Conservation (phyloP, 2,797 vertebrate genomes). For the Vespertilio murinus region DNA sequence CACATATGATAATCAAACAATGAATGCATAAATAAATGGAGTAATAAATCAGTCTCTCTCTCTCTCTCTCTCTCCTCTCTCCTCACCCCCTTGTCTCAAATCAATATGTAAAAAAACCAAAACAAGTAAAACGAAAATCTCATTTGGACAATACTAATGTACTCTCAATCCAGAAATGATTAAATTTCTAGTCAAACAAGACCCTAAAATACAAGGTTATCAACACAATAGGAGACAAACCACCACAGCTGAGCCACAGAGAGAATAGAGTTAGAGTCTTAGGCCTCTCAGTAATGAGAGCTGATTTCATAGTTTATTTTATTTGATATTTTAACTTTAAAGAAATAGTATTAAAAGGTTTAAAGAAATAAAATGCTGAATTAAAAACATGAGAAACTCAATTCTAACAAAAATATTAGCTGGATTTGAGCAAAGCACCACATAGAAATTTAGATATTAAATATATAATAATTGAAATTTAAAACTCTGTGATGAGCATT, state of each 20-base stretch:
- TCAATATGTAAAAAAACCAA: not conserved
- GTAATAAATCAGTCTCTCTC: not conserved
- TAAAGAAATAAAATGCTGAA: not conserved
- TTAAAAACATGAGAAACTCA: not conserved
- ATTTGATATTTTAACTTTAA: conserved; percentile 13
- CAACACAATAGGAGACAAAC: not conserved
- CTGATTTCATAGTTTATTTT: not conserved
- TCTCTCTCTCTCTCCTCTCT: not conserved
- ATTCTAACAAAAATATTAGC: not conserved
- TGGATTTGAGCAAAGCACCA: not conserved
- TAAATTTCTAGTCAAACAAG: not conserved
- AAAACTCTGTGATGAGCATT: not conserved
- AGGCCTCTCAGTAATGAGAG: not conserved
- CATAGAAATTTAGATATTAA: not conserved
- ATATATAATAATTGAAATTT: not conserved
- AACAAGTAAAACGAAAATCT: not conserved
- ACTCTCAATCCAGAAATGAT: not conserved
- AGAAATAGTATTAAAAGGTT: not conserved
- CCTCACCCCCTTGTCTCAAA: rapidly evolving
- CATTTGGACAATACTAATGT: not conserved
- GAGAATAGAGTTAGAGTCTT: not conserved
- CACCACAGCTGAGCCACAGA: not conserved
- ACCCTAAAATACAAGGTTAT: not conserved
- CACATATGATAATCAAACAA: not conserved
- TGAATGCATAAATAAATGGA: not conserved